These are phyloP conservation scores for Alca torda DNA, from an alignment of 2,797 vertebrate species.

Conservation along the genomic window DNA sequence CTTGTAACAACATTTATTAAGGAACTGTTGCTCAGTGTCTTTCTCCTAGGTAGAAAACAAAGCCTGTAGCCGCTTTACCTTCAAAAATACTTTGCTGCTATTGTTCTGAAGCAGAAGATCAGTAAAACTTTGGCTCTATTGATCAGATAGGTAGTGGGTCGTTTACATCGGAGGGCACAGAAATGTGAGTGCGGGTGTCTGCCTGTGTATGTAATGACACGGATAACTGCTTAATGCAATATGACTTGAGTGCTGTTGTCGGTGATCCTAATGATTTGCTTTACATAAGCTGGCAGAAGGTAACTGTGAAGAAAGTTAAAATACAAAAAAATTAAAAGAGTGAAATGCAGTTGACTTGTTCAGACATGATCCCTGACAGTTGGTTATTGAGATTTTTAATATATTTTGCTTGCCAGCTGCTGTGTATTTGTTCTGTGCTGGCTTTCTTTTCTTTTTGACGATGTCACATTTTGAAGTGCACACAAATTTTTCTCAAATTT, in stretches of 20 bases:
- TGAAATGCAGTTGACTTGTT: not conserved
- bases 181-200: not conserved
- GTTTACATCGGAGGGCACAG: not conserved
- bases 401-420: not conserved
- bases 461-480: not conserved
- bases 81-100: not conserved
- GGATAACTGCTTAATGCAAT: not conserved
- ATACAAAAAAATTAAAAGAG: not conserved
- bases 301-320: not conserved
- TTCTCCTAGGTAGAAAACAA: not conserved
- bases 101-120: not conserved
- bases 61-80: not conserved
- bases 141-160: not conserved
- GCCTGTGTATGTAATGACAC: not conserved
- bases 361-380: not conserved
- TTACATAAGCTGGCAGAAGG: not conserved
- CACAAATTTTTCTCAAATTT: not conserved
- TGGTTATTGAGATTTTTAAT: not conserved
- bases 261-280: not conserved
- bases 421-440: not conserved
- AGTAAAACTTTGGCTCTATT: not conserved
- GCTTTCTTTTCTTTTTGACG: not conserved
- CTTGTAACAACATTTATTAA: not conserved
- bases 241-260: not conserved
- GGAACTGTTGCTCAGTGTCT: not conserved